Conservation (phyloP, 2,113 vertebrate species). For the Etheostoma spectabile region DNA sequence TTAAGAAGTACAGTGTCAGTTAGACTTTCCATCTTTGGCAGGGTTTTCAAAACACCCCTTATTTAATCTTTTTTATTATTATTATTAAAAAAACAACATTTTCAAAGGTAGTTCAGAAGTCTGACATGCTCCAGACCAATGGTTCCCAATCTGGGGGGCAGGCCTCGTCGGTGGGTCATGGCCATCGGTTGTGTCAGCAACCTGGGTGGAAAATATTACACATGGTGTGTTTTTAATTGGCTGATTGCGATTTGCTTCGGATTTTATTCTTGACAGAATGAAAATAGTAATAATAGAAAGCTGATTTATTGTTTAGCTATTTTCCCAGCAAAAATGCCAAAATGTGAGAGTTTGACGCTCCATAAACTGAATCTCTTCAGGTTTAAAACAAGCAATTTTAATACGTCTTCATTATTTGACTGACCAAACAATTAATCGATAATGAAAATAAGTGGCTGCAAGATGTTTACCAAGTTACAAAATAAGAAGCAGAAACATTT, state of each 20-base stretch:
- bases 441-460: background rate
- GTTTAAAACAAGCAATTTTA: no score
- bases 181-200: background rate
- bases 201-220: background rate
- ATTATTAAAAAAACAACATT: background rate
- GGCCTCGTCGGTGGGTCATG: background rate
- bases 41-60: background rate
- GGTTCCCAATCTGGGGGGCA: background rate
- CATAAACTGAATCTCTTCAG: background rate
- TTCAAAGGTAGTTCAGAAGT: background rate
- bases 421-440: background rate
- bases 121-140: background rate
- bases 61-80: background rate
- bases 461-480: background rate
- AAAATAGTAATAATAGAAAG: background rate
- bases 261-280: background rate
- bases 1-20: slow-evolving; percentile 5
- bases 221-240: background rate
- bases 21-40: background rate
- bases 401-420: background rate
- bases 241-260: background rate
- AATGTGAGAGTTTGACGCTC: background rate
- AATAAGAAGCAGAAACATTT: background rate
- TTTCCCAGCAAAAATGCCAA: background rate
- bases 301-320: background rate